Conservation (phyloP, 2,888 invertebrate species). For the Drosophila mimetica region DNA sequence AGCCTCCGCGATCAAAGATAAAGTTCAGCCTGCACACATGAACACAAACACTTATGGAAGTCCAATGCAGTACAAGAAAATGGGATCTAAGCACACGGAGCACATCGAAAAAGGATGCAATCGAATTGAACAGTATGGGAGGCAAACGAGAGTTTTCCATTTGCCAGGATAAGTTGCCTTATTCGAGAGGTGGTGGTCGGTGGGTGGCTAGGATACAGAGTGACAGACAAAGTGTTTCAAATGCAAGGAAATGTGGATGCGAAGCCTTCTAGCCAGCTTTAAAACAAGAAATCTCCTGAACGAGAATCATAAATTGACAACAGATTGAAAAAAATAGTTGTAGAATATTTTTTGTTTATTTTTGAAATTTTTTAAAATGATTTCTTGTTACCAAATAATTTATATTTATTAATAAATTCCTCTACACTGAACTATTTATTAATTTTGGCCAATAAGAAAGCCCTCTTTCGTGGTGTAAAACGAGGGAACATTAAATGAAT, state of each 20-base stretch:
- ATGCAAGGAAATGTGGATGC: background rate
- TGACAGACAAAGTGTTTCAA: background rate
- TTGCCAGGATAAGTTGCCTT: slow-evolving; percentile 2
- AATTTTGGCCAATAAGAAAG: no score
- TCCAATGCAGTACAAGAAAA: background rate
- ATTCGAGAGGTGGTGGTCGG: background rate
- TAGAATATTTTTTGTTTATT: background rate
- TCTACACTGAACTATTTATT: no score
- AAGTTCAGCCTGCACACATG: background rate
- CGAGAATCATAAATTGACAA: background rate
- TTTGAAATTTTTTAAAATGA: background rate
- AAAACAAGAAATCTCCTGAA: background rate
- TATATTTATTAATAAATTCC: background rate
- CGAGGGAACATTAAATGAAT: no score
- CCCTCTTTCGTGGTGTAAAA: no score
- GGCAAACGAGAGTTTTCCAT: background rate
- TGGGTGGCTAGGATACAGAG: background rate
- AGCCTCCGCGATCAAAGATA: background rate
- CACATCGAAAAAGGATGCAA: background rate
- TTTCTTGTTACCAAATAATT: background rate
- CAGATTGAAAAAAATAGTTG: background rate
- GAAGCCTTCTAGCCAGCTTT: background rate
- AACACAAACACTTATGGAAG: background rate
- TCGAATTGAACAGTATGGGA: background rate
- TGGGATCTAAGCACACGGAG: background rate